A percentile compares a stretch with the other conserved stretches of the same genome.
Conservation (phyloP, 2,888 invertebrate species). For the Apeira syringaria region DNA sequence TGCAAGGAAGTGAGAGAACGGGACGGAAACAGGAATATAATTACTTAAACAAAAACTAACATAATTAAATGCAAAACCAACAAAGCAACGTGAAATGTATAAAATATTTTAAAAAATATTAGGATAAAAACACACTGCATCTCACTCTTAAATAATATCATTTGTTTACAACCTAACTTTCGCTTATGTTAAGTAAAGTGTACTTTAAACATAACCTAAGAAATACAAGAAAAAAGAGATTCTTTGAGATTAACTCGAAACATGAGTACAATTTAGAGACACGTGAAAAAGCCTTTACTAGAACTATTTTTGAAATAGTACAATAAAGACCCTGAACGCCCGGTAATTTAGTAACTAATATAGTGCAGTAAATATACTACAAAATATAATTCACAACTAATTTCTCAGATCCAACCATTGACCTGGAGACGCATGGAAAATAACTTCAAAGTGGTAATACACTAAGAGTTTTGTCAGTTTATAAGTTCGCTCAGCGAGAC, state of each 20-base stretch:
- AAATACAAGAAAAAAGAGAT: constrained; percentile 40
- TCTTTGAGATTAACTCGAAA: constrained; percentile 22
- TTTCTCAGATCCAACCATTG: constrained; percentile 34
- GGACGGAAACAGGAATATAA: constrained; percentile 63
- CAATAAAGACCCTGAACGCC: constrained; percentile 64
- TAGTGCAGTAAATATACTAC: constrained; percentile 26
- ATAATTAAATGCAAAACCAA: constrained; percentile 45
- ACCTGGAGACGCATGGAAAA: too few species aligned
- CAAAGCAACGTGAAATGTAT: constrained; percentile 42
- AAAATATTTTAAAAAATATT: constrained; percentile 40
- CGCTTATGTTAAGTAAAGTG: constrained; percentile 49
- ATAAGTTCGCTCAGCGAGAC: too few species aligned
- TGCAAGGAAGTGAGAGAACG: constrained; percentile 46
- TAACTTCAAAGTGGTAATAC: too few species aligned
- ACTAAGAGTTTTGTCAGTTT: too few species aligned
- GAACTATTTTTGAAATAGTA: constrained; percentile 77
- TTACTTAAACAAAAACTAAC: constrained; percentile 43
- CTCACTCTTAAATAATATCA: constrained; percentile 63
- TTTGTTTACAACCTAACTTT: constrained; percentile 67
- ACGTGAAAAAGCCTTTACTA: constrained; percentile 58
- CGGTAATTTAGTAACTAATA: constrained; percentile 22
- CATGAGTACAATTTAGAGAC: constrained; percentile 24
- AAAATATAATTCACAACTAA: constrained; percentile 40
- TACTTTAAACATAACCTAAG: constrained; percentile 67
- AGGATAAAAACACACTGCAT: constrained; percentile 50